phyloP scores from a whole-genome alignment of 2,113 vertebrate species.

The Plecturocebus donacophilus region DNA sequence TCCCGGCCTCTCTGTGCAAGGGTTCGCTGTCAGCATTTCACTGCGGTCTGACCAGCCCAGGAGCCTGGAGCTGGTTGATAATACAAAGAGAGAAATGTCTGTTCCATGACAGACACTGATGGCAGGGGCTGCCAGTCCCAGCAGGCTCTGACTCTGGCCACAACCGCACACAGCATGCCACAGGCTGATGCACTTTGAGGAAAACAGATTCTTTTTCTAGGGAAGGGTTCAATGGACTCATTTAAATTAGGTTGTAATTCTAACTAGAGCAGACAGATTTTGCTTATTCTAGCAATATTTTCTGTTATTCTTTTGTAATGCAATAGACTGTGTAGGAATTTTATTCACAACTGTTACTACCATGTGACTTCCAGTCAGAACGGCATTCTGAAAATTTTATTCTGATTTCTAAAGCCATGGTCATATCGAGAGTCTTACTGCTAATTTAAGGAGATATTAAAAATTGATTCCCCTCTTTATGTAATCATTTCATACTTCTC shows the following conservation, averaged over 20 bases:
- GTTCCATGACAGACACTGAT: background rate
- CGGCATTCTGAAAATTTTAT: background rate
- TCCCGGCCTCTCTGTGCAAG: background rate
- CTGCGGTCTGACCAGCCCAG: background rate
- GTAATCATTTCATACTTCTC: background rate
- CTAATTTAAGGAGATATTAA: background rate
- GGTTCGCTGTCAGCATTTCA: conserved; percentile 22
- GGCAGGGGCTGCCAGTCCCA: background rate
- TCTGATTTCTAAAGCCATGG: background rate
- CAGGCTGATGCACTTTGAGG: conserved; percentile 7
- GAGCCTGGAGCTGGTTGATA: conserved; percentile 33
- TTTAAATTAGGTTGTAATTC: conserved; percentile 41
- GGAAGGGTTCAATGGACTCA: background rate
- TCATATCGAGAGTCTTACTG: background rate
- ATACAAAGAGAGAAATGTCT: conserved; percentile 48
- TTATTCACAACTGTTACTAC: background rate
- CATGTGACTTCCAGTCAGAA: background rate
- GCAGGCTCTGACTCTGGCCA: background rate
- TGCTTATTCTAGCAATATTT: background rate
- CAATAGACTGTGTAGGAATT: background rate
- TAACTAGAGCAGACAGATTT: background rate
- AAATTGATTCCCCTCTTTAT: background rate
- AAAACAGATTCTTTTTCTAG: background rate
- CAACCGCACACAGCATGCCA: conserved; percentile 23
- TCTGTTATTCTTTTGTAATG: conserved; percentile 7